These are phyloP conservation scores for Acanthurus tractus DNA, from an alignment of 2,797 vertebrate species.

Conservation along the genomic window DNA sequence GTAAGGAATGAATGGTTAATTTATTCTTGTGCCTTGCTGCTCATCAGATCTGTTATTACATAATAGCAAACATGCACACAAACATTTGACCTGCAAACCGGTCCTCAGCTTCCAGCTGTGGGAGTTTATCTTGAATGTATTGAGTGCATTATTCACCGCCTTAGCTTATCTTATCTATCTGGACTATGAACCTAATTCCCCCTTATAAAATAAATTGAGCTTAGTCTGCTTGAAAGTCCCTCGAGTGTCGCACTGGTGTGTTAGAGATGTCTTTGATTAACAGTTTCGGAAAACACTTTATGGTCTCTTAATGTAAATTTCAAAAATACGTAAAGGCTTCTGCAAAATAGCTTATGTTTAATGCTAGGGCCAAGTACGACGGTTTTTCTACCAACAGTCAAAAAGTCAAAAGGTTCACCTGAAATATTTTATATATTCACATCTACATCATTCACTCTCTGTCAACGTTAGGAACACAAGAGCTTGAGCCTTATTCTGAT, in stretches of 20 bases:
- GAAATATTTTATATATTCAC: neutral
- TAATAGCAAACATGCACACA: neutral
- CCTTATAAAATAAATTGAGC: neutral
- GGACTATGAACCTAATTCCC: neutral
- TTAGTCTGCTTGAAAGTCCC: neutral
- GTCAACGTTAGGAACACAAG: neutral
- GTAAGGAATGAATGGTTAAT: too few relatives aligned
- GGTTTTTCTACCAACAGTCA: neutral
- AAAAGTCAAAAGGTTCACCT: neutral
- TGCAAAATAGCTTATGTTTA: neutral
- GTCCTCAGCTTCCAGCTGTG: neutral
- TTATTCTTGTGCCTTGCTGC: neutral
- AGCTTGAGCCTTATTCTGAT: neutral
- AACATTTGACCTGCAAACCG: constrained; percentile 2
- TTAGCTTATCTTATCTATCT: neutral
- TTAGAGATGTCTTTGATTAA: neutral
- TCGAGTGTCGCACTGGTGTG: too few relatives aligned
- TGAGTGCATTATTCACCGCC: neutral
- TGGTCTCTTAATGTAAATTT: neutral
- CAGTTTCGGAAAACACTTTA: neutral
- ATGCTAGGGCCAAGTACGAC: neutral
- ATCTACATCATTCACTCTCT: constrained; percentile 9
- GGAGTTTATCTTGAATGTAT: neutral
- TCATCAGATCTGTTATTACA: neutral
- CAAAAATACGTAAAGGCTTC: neutral